Evolutionary conservation across 2,888 invertebrate species (phyloP).

Genomic region (Caenorhabditis wallacei): DNA sequence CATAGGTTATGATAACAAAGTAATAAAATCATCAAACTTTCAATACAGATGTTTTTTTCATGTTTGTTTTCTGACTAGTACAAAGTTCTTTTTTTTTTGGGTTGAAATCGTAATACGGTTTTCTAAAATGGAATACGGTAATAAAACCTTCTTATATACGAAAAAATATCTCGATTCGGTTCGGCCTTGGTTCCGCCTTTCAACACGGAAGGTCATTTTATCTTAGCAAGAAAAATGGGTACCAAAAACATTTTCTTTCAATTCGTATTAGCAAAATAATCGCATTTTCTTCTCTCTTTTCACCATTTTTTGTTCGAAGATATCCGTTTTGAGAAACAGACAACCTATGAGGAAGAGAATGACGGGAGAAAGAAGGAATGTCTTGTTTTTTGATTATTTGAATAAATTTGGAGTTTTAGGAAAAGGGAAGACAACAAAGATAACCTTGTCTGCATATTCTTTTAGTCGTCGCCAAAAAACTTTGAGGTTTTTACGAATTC

Average conservation of each 20-base stretch:
- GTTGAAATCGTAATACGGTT: not conserved
- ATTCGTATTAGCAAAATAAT: conserved; percentile 42
- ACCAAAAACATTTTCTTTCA: conserved; percentile 5
- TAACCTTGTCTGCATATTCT: conserved; percentile 59
- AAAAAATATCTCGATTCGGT: not conserved
- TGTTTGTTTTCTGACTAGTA: not conserved
- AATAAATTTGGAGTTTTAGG: conserved; percentile 33
- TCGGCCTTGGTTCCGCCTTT: conserved; percentile 17
- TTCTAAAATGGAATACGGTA: not conserved
- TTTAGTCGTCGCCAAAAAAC: conserved; percentile 1
- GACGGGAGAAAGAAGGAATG: conserved; percentile 1
- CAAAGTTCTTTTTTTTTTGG: not conserved
- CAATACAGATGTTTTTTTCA: not conserved
- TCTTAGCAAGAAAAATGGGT: conserved; percentile 11
- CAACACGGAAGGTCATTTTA: conserved; percentile 17
- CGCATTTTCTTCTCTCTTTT: conserved; percentile 42
- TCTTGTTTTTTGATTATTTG: conserved; percentile 38
- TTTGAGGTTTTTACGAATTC: conserved; percentile 49
- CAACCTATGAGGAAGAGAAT: conserved; percentile 17
- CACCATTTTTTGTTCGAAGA: conserved; percentile 2
- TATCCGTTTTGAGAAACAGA: not conserved
- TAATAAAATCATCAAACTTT: conserved; percentile 30
- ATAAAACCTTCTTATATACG: not conserved
- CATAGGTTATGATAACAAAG: conserved; percentile 51
- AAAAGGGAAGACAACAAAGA: conserved; percentile 19